Conservation (phyloP, 2,113 vertebrate genomes). For the Nannobrachium achirus region DNA sequence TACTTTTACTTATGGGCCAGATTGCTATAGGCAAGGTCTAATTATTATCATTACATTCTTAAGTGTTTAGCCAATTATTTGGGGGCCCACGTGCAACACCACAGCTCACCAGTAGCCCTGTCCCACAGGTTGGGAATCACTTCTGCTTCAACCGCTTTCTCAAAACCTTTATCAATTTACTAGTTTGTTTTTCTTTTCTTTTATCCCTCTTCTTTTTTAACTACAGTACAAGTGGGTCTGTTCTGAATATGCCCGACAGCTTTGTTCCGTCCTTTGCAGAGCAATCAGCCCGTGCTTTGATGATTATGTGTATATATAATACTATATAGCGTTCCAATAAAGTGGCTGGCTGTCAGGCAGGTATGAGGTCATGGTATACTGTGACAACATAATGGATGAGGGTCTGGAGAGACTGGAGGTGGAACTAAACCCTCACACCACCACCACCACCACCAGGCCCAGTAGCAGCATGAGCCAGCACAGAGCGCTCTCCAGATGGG, state of each 20-base stretch:
- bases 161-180: no score
- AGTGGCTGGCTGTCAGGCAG: constrained; percentile 36
- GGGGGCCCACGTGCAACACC: no score
- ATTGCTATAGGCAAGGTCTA: no score
- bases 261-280: background rate
- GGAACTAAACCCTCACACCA: constrained; percentile 27
- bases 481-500: constrained; percentile 16
- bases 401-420: constrained; percentile 22
- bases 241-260: background rate
- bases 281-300: constrained; percentile 8
- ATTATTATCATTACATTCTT: no score
- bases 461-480: constrained; percentile 20
- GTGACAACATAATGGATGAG: constrained; percentile 61
- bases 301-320: constrained; percentile 31
- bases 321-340: constrained; percentile 2
- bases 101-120: no score
- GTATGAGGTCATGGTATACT: constrained; percentile 58
- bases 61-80: no score
- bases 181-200: constrained; percentile 9
- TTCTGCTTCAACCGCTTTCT: no score
- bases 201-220: constrained; percentile 13
- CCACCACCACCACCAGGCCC: constrained; percentile 19
- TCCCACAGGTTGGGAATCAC: no score
- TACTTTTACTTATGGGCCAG: no score
- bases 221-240: background rate